phyloP scores from a whole-genome alignment of 2,797 vertebrate species.

The Rhabdophis nuchalis region DNA sequence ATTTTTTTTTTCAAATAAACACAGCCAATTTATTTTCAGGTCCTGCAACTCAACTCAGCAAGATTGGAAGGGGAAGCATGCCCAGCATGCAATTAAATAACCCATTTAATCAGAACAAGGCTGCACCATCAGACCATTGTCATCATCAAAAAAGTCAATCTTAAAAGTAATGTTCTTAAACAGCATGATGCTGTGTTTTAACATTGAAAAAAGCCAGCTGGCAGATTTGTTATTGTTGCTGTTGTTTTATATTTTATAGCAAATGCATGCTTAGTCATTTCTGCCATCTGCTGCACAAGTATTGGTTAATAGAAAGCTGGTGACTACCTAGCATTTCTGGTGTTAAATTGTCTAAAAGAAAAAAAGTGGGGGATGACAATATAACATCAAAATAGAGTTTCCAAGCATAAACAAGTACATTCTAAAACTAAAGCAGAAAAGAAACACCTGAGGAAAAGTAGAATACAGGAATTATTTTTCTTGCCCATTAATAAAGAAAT shows the following conservation, averaged over 20 bases:
- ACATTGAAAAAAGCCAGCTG: slow-evolving; percentile 27
- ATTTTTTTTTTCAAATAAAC: neutral
- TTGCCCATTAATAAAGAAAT: slow-evolving; percentile 24
- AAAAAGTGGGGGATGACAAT: neutral
- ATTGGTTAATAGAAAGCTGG: slow-evolving; percentile 15
- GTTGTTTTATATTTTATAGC: slow-evolving; percentile 30
- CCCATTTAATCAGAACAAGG: neutral
- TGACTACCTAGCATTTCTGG: neutral
- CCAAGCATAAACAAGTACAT: slow-evolving; percentile 4
- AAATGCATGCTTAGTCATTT: slow-evolving; percentile 31
- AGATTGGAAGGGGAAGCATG: neutral
- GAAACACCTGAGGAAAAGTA: slow-evolving; percentile 25
- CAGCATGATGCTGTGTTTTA: slow-evolving; percentile 8
- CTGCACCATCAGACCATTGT: neutral
- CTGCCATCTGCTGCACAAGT: slow-evolving; percentile 20
- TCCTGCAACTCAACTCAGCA: neutral
- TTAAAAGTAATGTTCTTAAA: slow-evolving; percentile 20
- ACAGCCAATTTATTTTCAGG: neutral
- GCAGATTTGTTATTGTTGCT: slow-evolving; percentile 38
- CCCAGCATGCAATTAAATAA: neutral
- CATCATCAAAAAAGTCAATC: neutral
- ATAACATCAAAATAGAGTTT: neutral
- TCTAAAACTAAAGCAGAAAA: neutral
- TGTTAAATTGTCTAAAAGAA: slow-evolving; percentile 13
- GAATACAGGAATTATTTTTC: neutral